Evolutionary conservation across 2,797 vertebrate species (phyloP), one percentile per base, ranked within the genome.

Genomic region (Notoglanidium macrostoma): DNA sequence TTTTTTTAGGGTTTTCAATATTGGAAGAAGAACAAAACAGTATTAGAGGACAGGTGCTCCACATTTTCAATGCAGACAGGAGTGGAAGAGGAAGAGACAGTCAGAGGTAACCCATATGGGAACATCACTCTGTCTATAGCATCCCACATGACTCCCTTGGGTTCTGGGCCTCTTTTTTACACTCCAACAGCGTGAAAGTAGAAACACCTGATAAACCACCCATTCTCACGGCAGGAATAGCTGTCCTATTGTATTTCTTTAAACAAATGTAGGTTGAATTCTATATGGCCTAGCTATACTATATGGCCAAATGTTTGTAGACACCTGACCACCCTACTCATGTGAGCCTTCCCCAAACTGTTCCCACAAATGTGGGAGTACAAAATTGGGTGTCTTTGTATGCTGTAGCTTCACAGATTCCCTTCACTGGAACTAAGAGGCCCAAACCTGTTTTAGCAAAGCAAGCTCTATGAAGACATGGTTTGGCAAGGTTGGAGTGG

Each of bases 41-140:
- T 89, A 91, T 85, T 90, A 40, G 35, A 51, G 83, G 67, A 91
- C 94, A 95, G 94, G 94, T 95, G 93, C 93, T 94, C 85, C 79
- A 79, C 51, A 72, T 86, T 88, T 68, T 88, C 70, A 87, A 77
- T 85, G 89, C 87, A 90, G 92, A 87, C 89, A 49, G 74, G 49
- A 83, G 17, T 57, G 73, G 54, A 76, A 81, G 40, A 86, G 23
- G 26, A 67, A 70, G 15, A 79, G 74, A 59, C 80, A 61, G 87
- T 63, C 84, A 57, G 65, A 87, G 86, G 83, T 74, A 65, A 19
- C 46, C 55, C 79, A 72, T 83, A 26, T 83, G 78, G 67, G 68
- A 83, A 73, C 49, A 83, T 67, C 70, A 67, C n/a, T 67, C 12
- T 65, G 46, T 87, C 54, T 51, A 67, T 65, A 54, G 70, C 70